Base-by-base conservation (phyloP, 2,888 invertebrate genomes). In the Lochmaea capreae region DNA sequence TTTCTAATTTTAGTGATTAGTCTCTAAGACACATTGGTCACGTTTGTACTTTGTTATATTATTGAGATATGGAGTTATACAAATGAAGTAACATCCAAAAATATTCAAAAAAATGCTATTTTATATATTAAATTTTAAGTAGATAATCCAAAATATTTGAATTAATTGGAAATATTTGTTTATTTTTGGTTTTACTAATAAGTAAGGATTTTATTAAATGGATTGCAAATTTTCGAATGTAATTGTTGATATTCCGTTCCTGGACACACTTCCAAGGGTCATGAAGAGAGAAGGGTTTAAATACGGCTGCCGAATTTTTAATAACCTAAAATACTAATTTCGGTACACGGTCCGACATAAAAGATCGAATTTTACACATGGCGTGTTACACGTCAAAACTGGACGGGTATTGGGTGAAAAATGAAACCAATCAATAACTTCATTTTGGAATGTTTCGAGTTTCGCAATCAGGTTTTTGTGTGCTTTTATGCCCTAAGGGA, bases 241-340 rank as follows among this genome's bases (percentile, higher is more conserved):
- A 6, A 10, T 33, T 22, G 46, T 61, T 43, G 59, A 14, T 63
- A 63, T 33, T 42, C 70, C 62, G 70, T 54, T 6, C 43, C 62
- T 63, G 70, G 22, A 46, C 61, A 43, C 26, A 8, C 14, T 43
- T 65, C 33, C 54, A 74, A 54, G 76, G 77, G 75, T 76, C 72
- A 73, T 72, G 72, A 76, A 78, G 76, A 77, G 78, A 70, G 72
- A 77, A 78, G 77, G 78, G 78, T 78, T 77, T 63, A 42, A 63
- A 77, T 70, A 65, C 73, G 67, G 73, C 77, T 74, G 72, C 75
- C 78, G 78, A 77, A 76, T 78, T 78, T 78, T 77, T 78, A 78
- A 78, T 76, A 78, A 78, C 77, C 75, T 74, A 69, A 78, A 78
- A 78, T 77, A 78, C 76, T 78, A 78, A 78, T 78, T 78, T 78